A percentile compares a stretch with the other conserved stretches of the same genome.
These are phyloP conservation scores for Coenonympha arcania DNA, from an alignment of 2,888 invertebrate species.

Conservation along the genomic window DNA sequence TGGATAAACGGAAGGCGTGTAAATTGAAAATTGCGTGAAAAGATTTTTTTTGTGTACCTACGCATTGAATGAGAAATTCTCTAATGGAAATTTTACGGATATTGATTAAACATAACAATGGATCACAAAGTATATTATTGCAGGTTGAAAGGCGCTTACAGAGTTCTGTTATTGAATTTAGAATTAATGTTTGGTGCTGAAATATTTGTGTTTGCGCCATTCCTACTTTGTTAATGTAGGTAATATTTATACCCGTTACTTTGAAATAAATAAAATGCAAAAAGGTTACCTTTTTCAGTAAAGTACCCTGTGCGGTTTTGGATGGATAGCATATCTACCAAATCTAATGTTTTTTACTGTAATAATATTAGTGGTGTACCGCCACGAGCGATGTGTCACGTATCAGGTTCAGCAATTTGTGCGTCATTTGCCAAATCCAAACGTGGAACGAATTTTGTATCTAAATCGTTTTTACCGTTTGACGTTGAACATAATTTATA, in stretches of 20 bases:
- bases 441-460: conserved; percentile 49
- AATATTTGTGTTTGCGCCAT: background rate
- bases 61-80: conserved; percentile 48
- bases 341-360: too few species aligned
- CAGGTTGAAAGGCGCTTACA: background rate
- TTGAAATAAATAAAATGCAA: too few species aligned
- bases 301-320: too few species aligned
- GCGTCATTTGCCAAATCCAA: conserved; percentile 59
- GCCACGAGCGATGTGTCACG: conserved; percentile 47
- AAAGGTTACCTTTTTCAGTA: too few species aligned
- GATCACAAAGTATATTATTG: conserved; percentile 10
- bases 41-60: conserved; percentile 49
- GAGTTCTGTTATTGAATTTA: background rate
- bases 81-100: conserved; percentile 39
- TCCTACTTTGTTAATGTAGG: too few species aligned
- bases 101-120: conserved; percentile 24
- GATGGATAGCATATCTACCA: too few species aligned
- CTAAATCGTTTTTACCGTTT: too few species aligned
- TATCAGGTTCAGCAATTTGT: conserved; percentile 56
- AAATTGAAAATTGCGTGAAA: conserved; percentile 62
- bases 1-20: conserved; percentile 59
- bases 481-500: too few species aligned
- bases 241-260: too few species aligned
- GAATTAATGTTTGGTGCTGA: background rate
- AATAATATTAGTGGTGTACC: background rate